A percentile compares a stretch with the other conserved stretches of the same genome.
Evolutionary conservation across 2,113 vertebrate species (phyloP).

Genomic region (Bubo blakistoni): DNA sequence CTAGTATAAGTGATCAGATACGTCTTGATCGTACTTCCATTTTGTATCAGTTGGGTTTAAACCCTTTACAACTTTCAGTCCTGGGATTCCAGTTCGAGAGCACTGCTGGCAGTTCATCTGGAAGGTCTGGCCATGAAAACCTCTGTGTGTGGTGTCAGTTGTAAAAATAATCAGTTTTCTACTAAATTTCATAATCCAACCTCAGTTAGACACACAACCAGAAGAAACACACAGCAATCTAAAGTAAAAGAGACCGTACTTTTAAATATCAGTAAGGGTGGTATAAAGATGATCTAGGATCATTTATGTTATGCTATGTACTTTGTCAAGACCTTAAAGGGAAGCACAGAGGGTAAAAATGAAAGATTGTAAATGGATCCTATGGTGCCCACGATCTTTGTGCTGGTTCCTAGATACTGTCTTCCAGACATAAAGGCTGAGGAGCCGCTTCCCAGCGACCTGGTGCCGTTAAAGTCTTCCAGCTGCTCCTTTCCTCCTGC

Average conservation of each 20-base stretch:
- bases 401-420: rapidly evolving
- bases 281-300: not conserved
- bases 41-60: not conserved
- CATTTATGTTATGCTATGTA: not conserved
- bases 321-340: not conserved
- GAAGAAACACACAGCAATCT: not conserved
- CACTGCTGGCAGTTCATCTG: not conserved
- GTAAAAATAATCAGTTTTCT: not conserved
- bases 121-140: not conserved
- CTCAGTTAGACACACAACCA: not conserved
- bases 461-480: rapidly evolving
- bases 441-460: not conserved
- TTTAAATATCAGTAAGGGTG: not conserved
- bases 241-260: not conserved
- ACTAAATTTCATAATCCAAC: not conserved
- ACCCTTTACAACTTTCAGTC: not conserved
- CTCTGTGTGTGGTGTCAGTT: rapidly evolving
- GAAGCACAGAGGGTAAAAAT: not conserved
- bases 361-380: not conserved
- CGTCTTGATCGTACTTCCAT: not conserved
- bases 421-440: rapidly evolving
- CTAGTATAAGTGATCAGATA: not conserved
- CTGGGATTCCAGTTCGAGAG: not conserved
- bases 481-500: not conserved
- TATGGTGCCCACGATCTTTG: rapidly evolving